Percentiles rank a stretch among this genome's conserved stretches.
These are phyloP conservation scores for Sphenopsis melanotis DNA, from an alignment of 2,797 vertebrate species.

Conservation along the genomic window DNA sequence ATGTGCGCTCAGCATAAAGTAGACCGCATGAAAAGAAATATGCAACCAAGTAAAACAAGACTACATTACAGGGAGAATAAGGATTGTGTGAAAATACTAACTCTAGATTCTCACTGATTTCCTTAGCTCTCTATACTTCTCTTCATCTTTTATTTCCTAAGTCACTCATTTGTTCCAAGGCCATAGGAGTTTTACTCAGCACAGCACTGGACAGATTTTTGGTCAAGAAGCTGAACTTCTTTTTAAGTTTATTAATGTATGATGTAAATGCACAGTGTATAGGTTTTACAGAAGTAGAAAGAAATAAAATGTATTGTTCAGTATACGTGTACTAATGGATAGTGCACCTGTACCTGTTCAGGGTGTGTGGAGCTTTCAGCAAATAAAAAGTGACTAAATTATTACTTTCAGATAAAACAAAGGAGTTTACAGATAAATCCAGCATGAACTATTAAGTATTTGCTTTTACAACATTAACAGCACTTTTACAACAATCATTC, in stretches of 20 bases:
- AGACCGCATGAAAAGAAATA: neutral
- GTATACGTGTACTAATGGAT: neutral
- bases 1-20: accelerated
- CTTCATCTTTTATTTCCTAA: neutral
- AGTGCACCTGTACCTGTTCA: neutral
- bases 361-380: neutral
- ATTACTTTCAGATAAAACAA: neutral
- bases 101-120: neutral
- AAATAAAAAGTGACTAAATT: neutral
- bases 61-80: neutral
- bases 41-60: neutral
- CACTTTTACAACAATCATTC: neutral
- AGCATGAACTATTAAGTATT: neutral
- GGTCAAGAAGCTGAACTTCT: neutral
- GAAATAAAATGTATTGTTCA: neutral
- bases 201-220: neutral
- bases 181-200: neutral
- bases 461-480: neutral
- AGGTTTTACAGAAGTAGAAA: neutral
- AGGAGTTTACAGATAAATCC: neutral
- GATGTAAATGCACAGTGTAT: neutral
- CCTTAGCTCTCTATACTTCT: neutral
- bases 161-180: neutral
- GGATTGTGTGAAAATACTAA: neutral
- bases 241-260: neutral